Evolutionary conservation across 1,140 invertebrate species (phyloP).

Genomic region (honey bee (Apis mellifera)): DNA sequence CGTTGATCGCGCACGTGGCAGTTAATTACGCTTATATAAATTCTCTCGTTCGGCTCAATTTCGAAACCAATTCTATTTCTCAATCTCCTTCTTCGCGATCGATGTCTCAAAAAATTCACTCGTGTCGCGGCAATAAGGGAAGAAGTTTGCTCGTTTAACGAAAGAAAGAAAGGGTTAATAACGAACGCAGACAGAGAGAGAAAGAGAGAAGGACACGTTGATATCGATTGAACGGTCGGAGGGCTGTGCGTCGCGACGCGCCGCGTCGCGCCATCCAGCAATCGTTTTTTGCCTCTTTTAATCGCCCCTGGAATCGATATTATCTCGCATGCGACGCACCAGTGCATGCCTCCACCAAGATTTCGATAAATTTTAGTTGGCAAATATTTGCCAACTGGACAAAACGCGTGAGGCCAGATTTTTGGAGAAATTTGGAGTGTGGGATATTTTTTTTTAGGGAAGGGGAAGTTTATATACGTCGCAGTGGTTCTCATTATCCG

Average conservation of each 20-base stretch:
- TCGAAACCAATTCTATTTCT: no score
- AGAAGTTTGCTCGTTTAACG: no score
- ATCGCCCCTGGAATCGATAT: conserved; percentile 35
- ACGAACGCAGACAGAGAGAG: background rate
- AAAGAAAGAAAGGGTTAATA: conserved; percentile 3
- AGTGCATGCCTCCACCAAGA: background rate
- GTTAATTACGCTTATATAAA: no score
- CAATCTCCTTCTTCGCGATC: no score
- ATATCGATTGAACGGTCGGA: conserved; percentile 23
- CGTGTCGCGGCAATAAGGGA: background rate
- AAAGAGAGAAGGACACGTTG: background rate
- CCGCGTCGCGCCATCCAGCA: conserved; percentile 16
- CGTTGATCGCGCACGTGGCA: no score
- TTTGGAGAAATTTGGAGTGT: background rate
- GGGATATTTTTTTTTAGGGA: background rate
- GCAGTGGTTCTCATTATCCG: background rate
- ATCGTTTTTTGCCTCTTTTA: conserved; percentile 40
- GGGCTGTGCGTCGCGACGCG: conserved; percentile 1
- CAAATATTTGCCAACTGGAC: conserved; percentile 14
- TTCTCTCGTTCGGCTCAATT: no score
- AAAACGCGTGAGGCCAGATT: background rate
- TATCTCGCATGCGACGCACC: background rate
- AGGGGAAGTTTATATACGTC: no score
- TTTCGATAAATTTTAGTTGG: background rate
- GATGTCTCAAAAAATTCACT: no score